Percentiles rank a stretch among this genome's conserved stretches.
Conservation (phyloP, 2,797 vertebrate species). For the Bufotes viridis region DNA sequence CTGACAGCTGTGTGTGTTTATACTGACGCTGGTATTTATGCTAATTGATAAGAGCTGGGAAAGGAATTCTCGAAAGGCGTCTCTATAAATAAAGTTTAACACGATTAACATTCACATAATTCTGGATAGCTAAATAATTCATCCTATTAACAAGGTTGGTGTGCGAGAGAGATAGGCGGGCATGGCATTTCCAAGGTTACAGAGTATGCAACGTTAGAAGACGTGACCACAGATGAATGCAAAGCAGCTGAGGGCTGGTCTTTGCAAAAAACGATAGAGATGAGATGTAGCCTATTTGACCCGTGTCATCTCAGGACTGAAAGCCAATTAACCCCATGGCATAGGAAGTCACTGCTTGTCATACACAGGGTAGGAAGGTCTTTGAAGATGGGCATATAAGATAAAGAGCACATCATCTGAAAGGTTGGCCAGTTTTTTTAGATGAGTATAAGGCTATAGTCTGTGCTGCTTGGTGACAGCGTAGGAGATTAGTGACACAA, state of each 20-base stretch:
- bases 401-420: slow-evolving; percentile 56
- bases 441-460: slow-evolving; percentile 44
- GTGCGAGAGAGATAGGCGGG: slow-evolving; percentile 55
- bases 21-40: slow-evolving; percentile 63
- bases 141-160: slow-evolving; percentile 62
- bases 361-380: slow-evolving; percentile 44
- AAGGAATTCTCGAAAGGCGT: slow-evolving; percentile 62
- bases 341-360: slow-evolving; percentile 49
- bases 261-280: slow-evolving; percentile 51
- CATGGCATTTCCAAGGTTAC: slow-evolving; percentile 63
- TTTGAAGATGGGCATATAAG: slow-evolving; percentile 57
- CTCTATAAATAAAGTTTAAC: slow-evolving; percentile 63
- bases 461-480: slow-evolving; percentile 45
- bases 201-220: slow-evolving; percentile 28
- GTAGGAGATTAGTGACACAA: slow-evolving; percentile 35
- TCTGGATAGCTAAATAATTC: slow-evolving; percentile 62
- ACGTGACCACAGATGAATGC: slow-evolving; percentile 55
- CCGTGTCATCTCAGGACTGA: slow-evolving; percentile 55
- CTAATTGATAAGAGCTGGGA: slow-evolving; percentile 61
- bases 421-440: slow-evolving; percentile 28
- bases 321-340: slow-evolving; percentile 60
- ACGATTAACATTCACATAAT: slow-evolving; percentile 62
- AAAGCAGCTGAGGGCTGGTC: slow-evolving; percentile 49
- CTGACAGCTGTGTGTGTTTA: slow-evolving; percentile 63
- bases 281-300: slow-evolving; percentile 53